Percentiles rank a stretch among this genome's conserved stretches.
Conservation (phyloP, 2,113 vertebrate genomes). For the Reinhardtius hippoglossoides region DNA sequence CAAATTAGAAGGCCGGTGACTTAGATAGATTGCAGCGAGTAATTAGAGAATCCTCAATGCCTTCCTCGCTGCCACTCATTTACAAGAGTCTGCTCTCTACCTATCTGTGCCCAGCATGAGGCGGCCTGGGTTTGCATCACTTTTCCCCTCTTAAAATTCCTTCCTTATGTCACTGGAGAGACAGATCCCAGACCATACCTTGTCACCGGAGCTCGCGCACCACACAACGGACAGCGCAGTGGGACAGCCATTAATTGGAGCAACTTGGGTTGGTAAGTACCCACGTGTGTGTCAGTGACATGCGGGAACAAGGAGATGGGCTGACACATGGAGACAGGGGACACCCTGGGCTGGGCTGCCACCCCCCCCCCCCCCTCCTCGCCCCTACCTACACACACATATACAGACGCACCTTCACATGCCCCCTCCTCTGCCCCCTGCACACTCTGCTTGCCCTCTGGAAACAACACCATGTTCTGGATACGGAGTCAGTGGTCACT, state of each 20-base stretch:
- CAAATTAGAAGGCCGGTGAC: conserved; percentile 85
- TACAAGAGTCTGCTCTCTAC: conserved; percentile 82
- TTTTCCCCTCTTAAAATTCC: conserved; percentile 80
- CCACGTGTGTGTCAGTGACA: conserved; percentile 90
- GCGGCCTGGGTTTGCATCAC: conserved; percentile 71
- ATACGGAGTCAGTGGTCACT: conserved; percentile 67
- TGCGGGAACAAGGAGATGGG: conserved; percentile 82
- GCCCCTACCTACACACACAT: conserved; percentile 6
- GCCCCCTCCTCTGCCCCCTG: conserved; percentile 55
- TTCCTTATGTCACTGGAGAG: conserved; percentile 92
- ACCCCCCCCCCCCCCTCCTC: neutral
- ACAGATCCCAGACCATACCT: conserved; percentile 95
- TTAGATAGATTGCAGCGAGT: conserved; percentile 82
- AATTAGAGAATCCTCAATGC: conserved; percentile 85
- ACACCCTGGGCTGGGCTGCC: conserved; percentile 66
- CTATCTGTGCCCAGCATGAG: conserved; percentile 79
- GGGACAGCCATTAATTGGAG: conserved; percentile 97
- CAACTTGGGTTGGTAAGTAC: conserved; percentile 89
- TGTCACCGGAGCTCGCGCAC: conserved; percentile 90
- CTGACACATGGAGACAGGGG: conserved; percentile 85
- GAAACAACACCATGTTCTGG: conserved; percentile 76
- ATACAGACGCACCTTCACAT: conserved; percentile 17
- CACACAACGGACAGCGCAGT: conserved; percentile 89
- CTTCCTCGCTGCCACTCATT: conserved; percentile 83
- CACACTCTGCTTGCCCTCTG: conserved; percentile 63